Percentiles rank a stretch among this genome's conserved stretches.
Conservation (phyloP, 2,888 invertebrate genomes). For the Ramazzottius varieornatus region DNA sequence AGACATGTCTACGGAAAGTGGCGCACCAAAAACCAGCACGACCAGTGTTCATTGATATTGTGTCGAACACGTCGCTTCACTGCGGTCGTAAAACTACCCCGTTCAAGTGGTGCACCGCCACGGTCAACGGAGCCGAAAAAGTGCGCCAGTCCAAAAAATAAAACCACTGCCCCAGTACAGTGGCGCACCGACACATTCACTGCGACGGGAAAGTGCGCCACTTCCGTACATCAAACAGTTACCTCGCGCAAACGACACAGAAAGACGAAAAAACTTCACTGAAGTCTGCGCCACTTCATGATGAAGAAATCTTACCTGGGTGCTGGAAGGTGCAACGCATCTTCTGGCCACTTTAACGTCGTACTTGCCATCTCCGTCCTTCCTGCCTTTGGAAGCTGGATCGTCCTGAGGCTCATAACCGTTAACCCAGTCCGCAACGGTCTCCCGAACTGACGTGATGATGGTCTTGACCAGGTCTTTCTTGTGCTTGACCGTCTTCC, state of each 20-base stretch:
- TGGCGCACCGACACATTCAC: too few relatives aligned
- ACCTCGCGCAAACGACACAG: neutral
- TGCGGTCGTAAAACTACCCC: too few relatives aligned
- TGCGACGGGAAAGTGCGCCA: too few relatives aligned
- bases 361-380: constrained; percentile 45
- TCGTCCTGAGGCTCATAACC: constrained; percentile 72
- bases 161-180: neutral
- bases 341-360: constrained; percentile 67
- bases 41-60: too few relatives aligned
- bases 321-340: constrained; percentile 48
- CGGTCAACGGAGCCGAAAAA: too few relatives aligned
- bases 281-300: too few relatives aligned
- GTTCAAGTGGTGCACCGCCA: too few relatives aligned
- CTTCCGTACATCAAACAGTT: too few relatives aligned
- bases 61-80: too few relatives aligned
- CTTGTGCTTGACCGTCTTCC: constrained; percentile 90
- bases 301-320: constrained; percentile 28
- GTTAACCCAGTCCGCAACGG: constrained; percentile 81
- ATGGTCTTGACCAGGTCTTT: constrained; percentile 78
- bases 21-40: neutral
- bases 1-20: too few relatives aligned
- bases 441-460: constrained; percentile 82
- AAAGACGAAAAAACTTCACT: neutral
- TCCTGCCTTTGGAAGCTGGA: constrained; percentile 69
- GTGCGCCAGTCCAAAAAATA: neutral